These are phyloP conservation scores for Poecilia wingei DNA, from an alignment of 2,797 vertebrate species.

Conservation along the genomic window DNA sequence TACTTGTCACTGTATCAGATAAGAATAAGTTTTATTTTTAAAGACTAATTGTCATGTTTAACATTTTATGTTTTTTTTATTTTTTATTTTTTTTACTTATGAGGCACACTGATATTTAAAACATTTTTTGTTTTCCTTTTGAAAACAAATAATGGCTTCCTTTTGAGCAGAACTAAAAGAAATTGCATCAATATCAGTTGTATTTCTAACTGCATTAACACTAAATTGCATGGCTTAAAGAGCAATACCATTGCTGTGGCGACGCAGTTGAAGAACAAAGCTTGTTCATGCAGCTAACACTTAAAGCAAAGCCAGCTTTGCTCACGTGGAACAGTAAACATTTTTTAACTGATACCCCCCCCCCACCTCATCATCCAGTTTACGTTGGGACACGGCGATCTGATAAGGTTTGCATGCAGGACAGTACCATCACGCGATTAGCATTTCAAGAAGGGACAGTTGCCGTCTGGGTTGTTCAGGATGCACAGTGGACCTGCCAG, in stretches of 20 bases:
- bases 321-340: slow-evolving; percentile 61
- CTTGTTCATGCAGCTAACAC: slow-evolving; percentile 64
- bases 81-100: slow-evolving; percentile 39
- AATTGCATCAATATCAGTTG: slow-evolving; percentile 30
- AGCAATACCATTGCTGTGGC: slow-evolving; percentile 49
- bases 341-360: slow-evolving; percentile 57
- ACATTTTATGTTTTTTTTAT: slow-evolving; percentile 33
- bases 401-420: slow-evolving; percentile 74
- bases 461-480: slow-evolving; percentile 86
- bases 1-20: slow-evolving; percentile 54
- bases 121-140: slow-evolving; percentile 32
- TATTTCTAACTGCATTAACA: slow-evolving; percentile 29
- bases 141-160: slow-evolving; percentile 47
- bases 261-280: slow-evolving; percentile 57
- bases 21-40: slow-evolving; percentile 62
- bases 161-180: slow-evolving; percentile 41
- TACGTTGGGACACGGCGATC: slow-evolving; percentile 65
- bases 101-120: slow-evolving; percentile 30
- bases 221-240: slow-evolving; percentile 54
- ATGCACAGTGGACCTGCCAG: slow-evolving; percentile 95
- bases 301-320: slow-evolving; percentile 58
- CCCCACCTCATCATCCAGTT: slow-evolving; percentile 66
- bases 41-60: slow-evolving; percentile 51
- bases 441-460: slow-evolving; percentile 85
- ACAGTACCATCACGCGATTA: slow-evolving; percentile 79